Conservation (phyloP, 2,888 invertebrate genomes). For the Leistus spinibarbis region DNA sequence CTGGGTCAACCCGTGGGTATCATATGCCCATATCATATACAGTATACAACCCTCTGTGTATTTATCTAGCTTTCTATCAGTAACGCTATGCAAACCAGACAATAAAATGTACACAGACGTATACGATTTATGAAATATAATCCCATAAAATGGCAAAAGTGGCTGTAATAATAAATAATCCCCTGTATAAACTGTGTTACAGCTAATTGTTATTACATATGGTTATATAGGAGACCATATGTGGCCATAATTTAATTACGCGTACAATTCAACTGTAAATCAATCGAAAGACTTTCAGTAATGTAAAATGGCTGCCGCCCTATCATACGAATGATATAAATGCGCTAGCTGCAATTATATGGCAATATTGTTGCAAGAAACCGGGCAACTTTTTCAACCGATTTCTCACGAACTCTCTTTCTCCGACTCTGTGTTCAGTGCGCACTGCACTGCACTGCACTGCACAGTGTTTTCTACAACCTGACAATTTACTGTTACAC, state of each 20-base stretch:
- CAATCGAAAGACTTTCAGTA: neutral
- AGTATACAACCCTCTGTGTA: no score
- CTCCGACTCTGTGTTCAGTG: neutral
- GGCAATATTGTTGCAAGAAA: slow-evolving; percentile 16
- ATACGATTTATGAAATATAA: no score
- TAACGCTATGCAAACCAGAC: no score
- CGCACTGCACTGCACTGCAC: no score
- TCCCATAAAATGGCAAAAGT: no score
- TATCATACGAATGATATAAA: slow-evolving; percentile 20
- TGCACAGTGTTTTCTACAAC: neutral
- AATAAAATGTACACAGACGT: no score
- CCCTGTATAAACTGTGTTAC: neutral
- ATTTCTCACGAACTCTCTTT: slow-evolving; percentile 21
- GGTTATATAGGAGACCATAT: neutral
- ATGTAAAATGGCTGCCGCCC: slow-evolving; percentile 2
- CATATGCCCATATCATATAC: no score
- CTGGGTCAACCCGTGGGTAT: no score
- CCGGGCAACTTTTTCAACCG: slow-evolving; percentile 21
- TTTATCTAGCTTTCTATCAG: no score
- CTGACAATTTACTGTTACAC: neutral
- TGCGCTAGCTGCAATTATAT: slow-evolving; percentile 24
- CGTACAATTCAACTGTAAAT: neutral
- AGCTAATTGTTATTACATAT: neutral
- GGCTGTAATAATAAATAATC: no score
- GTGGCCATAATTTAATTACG: slow-evolving; percentile 1